Percentiles rank a stretch among this genome's conserved stretches.
phyloP scores from a whole-genome alignment of 2,888 invertebrate species.

The Galeopsomyia nigrocyanea region DNA sequence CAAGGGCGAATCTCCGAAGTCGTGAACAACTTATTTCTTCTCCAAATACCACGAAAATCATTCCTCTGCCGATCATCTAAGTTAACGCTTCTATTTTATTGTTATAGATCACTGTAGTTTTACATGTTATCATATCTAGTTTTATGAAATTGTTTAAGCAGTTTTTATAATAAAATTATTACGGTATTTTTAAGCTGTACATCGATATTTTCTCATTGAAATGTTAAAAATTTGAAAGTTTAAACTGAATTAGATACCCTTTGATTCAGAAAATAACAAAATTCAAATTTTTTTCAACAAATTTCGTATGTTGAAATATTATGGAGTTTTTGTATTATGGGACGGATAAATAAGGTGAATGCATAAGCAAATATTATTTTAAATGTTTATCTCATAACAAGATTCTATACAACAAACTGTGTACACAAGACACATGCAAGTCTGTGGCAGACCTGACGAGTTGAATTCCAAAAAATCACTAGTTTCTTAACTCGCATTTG shows the following conservation, averaged over 20 bases:
- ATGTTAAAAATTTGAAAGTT: not conserved
- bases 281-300: too few species aligned
- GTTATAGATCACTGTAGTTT: not conserved
- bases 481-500: constrained; percentile 35
- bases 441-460: constrained; percentile 48
- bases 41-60: too few species aligned
- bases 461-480: constrained; percentile 43
- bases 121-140: not conserved
- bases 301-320: too few species aligned
- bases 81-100: not conserved
- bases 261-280: too few species aligned
- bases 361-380: constrained; percentile 53
- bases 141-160: not conserved
- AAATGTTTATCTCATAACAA: constrained; percentile 65
- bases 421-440: constrained; percentile 60
- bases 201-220: not conserved
- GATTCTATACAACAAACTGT: constrained; percentile 64
- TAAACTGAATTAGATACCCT: not conserved
- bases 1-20: constrained; percentile 48
- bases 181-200: not conserved
- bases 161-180: not conserved
- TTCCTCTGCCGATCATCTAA: too few species aligned
- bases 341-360: constrained; percentile 3
- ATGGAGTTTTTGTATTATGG: not conserved
- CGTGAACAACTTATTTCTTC: too few species aligned